These are phyloP conservation scores for Myzus persicae DNA, from an alignment of 1,140 invertebrate species.

Conservation along the genomic window DNA sequence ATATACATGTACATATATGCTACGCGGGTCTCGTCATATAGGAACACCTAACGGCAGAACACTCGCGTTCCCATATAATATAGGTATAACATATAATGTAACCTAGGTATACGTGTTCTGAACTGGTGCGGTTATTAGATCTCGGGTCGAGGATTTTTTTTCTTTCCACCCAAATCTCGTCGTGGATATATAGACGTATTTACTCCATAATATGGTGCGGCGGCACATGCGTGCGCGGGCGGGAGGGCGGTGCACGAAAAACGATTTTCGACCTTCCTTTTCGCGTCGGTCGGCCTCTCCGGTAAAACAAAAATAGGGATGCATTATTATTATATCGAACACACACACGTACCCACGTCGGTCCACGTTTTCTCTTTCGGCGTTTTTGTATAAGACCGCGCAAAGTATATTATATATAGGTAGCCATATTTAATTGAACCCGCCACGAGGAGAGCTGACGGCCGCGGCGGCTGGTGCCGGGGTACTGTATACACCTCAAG, in stretches of 20 bases:
- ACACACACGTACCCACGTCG: neutral
- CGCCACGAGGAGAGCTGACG: neutral
- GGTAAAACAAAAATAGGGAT: slow-evolving; percentile 7
- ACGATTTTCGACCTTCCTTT: neutral
- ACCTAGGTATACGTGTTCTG: neutral
- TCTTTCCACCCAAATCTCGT: neutral
- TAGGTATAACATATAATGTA: neutral
- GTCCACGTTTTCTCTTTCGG: neutral
- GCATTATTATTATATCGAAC: neutral
- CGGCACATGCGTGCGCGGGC: neutral
- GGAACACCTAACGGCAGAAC: neutral
- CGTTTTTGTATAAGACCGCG: neutral
- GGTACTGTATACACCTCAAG: neutral
- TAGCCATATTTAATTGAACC: slow-evolving; percentile 15
- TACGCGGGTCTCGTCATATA: neutral
- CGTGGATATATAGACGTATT: neutral
- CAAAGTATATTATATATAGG: neutral
- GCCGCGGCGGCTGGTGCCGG: neutral
- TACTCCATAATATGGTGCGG: neutral
- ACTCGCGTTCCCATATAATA: neutral
- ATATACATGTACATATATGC: no score
- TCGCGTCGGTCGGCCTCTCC: neutral
- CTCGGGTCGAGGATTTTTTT: neutral
- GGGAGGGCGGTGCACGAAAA: neutral
- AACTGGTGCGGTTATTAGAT: neutral